phyloP scores from a whole-genome alignment of 2,113 vertebrate genomes.

The Ornithorhynchus anatinus region DNA sequence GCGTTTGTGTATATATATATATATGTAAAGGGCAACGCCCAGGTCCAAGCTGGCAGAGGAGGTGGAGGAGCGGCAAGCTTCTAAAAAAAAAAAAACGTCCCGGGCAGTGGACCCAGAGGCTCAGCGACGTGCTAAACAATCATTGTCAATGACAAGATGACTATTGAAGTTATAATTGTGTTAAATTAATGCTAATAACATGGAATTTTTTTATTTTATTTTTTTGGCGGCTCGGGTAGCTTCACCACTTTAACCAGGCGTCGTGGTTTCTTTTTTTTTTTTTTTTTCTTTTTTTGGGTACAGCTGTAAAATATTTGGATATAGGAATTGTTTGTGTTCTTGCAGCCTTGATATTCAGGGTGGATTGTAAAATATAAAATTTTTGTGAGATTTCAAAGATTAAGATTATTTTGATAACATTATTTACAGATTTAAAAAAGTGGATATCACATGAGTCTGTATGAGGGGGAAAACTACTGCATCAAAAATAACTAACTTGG shows the following conservation, averaged over 20 bases:
- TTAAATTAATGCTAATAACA: slow-evolving; percentile 88
- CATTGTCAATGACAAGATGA: slow-evolving; percentile 84
- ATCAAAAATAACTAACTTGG: slow-evolving; percentile 88
- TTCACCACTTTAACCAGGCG: slow-evolving; percentile 83
- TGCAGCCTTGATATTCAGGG: slow-evolving; percentile 95
- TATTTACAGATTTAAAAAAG: slow-evolving; percentile 92
- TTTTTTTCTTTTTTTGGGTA: slow-evolving; percentile 73
- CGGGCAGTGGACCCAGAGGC: slow-evolving; percentile 62
- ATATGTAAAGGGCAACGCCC: slow-evolving; percentile 63
- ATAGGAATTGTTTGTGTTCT: slow-evolving; percentile 84
- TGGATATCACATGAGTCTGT: slow-evolving; percentile 85
- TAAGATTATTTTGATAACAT: slow-evolving; percentile 97
- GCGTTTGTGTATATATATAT: slow-evolving; percentile 1
- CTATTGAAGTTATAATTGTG: slow-evolving; percentile 84
- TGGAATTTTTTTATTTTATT: slow-evolving; percentile 77
- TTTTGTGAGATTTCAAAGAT: slow-evolving; percentile 93
- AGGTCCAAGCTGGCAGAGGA: slow-evolving; percentile 65
- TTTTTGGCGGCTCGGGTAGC: slow-evolving; percentile 82
- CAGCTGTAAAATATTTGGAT: slow-evolving; percentile 89
- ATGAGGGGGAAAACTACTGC: slow-evolving; percentile 83
- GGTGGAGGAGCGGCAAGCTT: slow-evolving; percentile 72
- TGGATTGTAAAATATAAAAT: slow-evolving; percentile 93
- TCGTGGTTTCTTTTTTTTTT: slow-evolving; percentile 67
- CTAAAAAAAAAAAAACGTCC: slow-evolving; percentile 80
- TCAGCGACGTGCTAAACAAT: slow-evolving; percentile 82